A percentile compares a stretch with the other conserved stretches of the same genome.
Conservation (phyloP, 1,140 invertebrate genomes). For the Mya arenaria region DNA sequence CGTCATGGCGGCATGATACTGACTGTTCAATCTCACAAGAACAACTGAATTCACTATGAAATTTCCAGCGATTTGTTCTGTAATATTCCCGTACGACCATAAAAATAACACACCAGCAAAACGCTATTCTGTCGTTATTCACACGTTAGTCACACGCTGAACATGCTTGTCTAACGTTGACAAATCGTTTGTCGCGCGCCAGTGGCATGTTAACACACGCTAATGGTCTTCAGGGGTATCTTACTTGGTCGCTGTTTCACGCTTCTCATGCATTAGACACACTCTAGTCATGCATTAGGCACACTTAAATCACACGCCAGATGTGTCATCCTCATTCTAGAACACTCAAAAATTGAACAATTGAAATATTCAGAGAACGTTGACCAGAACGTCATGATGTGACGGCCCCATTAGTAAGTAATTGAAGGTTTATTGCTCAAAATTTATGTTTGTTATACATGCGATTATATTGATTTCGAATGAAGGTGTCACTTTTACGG, state of each 20-base stretch:
- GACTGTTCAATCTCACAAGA: constrained; percentile 21
- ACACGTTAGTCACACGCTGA: constrained; percentile 42
- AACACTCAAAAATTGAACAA: constrained; percentile 12
- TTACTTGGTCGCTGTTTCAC: constrained; percentile 26
- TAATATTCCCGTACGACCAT: constrained; percentile 11
- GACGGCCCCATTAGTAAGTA: too few relatives aligned
- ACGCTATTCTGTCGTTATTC: constrained; percentile 23
- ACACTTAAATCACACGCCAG: constrained; percentile 12
- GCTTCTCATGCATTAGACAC: constrained; percentile 13
- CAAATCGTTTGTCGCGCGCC: constrained; percentile 11
- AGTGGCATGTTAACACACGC: constrained; percentile 24
- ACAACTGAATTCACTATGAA: constrained; percentile 23
- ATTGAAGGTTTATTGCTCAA: too few relatives aligned
- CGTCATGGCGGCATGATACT: constrained; percentile 26
- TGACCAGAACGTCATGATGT: constrained; percentile 38
- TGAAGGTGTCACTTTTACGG: too few relatives aligned
- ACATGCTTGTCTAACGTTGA: constrained; percentile 36
- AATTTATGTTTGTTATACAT: too few relatives aligned
- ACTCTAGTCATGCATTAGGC: constrained; percentile 22
- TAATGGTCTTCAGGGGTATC: constrained; percentile 27
- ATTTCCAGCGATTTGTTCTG: constrained; percentile 23
- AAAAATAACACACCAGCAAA: constrained; percentile 6
- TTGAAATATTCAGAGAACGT: constrained; percentile 21
- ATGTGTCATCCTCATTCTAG: constrained; percentile 8
- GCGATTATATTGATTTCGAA: too few relatives aligned